Conservation (phyloP, 2,113 vertebrate genomes). For the Anoplopoma fimbria region DNA sequence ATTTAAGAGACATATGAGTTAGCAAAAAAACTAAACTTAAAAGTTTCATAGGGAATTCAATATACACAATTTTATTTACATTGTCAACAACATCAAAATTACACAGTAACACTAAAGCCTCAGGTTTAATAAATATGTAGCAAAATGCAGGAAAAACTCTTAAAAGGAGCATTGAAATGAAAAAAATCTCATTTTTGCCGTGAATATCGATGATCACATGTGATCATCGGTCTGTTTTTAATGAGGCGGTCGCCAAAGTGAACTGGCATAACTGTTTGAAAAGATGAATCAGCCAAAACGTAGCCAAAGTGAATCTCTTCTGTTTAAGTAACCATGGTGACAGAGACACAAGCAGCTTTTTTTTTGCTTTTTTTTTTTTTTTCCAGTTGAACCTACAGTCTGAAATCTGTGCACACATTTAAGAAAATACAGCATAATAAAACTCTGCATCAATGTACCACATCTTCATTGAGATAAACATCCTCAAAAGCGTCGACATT, state of each 20-base stretch:
- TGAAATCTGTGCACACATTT: constrained; percentile 54
- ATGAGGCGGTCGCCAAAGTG: constrained; percentile 24
- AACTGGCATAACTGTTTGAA: constrained; percentile 25
- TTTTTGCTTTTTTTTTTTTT: neutral
- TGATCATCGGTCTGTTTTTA: constrained; percentile 5
- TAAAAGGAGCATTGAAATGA: constrained; percentile 25
- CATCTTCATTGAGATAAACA: constrained; percentile 69
- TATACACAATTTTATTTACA: constrained; percentile 83
- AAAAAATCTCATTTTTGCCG: constrained; percentile 28
- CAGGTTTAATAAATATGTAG: constrained; percentile 81
- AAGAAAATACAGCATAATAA: constrained; percentile 72
- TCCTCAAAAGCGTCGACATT: constrained; percentile 51
- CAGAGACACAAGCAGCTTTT: constrained; percentile 54
- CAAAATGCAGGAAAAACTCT: constrained; percentile 61
- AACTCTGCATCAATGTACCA: constrained; percentile 76
- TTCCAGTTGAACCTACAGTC: constrained; percentile 37
- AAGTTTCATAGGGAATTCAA: constrained; percentile 44
- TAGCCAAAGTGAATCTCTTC: constrained; percentile 32
- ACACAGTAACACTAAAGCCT: constrained; percentile 71
- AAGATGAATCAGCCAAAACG: constrained; percentile 31
- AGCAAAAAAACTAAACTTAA: neutral
- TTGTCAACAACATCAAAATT: constrained; percentile 73
- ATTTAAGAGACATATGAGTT: too few species aligned
- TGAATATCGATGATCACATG: constrained; percentile 9
- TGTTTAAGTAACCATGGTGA: constrained; percentile 51